Evolutionary conservation across 1,140 invertebrate genomes (phyloP).

Genomic region (Caenorhabditis remanei): DNA sequence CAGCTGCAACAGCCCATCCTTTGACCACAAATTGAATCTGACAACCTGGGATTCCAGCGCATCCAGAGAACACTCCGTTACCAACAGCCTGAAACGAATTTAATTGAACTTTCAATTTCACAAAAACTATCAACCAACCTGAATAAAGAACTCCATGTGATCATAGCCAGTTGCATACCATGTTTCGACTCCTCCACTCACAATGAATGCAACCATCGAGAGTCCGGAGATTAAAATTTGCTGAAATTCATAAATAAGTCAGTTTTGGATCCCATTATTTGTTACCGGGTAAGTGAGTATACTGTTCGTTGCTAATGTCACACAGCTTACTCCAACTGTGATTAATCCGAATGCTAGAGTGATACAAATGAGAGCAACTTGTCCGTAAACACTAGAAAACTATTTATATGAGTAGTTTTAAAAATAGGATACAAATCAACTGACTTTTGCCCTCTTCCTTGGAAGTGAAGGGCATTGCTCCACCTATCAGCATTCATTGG

Average conservation of each 20-base stretch:
- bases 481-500: slow-evolving; percentile 78
- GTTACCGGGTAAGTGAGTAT: slow-evolving; percentile 65
- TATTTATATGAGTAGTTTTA: background rate
- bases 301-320: slow-evolving; percentile 72
- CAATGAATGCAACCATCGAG: slow-evolving; percentile 74
- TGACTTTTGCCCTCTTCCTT: slow-evolving; percentile 66
- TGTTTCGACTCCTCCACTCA: slow-evolving; percentile 77
- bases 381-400: slow-evolving; percentile 76
- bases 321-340: slow-evolving; percentile 74
- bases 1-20: slow-evolving; percentile 77
- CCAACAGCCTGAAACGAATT: slow-evolving; percentile 68
- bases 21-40: slow-evolving; percentile 76
- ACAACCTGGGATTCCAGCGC: slow-evolving; percentile 75
- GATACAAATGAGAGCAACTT: slow-evolving; percentile 77
- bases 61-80: slow-evolving; percentile 74
- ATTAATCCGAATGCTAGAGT: slow-evolving; percentile 73
- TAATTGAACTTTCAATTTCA: background rate
- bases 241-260: slow-evolving; percentile 66
- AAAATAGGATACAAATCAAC: background rate
- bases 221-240: slow-evolving; percentile 72
- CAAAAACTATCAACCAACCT: slow-evolving; percentile 62
- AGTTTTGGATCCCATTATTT: background rate
- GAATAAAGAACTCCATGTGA: slow-evolving; percentile 76
- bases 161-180: slow-evolving; percentile 78
- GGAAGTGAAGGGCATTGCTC: slow-evolving; percentile 77